Conservation (phyloP, 2,888 invertebrate genomes). For the Netelia virgata region DNA sequence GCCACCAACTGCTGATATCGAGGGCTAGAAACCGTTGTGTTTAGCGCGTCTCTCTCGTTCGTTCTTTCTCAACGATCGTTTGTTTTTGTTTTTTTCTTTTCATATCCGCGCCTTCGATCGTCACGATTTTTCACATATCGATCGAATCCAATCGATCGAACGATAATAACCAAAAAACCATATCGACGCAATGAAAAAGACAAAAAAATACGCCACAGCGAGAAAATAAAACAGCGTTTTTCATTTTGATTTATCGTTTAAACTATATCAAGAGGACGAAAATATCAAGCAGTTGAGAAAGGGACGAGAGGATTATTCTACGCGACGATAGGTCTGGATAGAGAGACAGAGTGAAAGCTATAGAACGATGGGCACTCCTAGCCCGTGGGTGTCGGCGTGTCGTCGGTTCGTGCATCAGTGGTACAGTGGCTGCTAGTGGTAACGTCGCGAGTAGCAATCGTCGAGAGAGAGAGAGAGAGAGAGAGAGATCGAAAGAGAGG, state of each 20-base stretch:
- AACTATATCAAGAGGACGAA: not conserved
- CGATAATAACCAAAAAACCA: not conserved
- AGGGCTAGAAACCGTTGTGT: slow-evolving; percentile 32
- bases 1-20: slow-evolving; percentile 49
- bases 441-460: slow-evolving; percentile 44
- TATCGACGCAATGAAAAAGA: slow-evolving; percentile 21
- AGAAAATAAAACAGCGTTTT: not conserved
- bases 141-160: not conserved
- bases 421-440: slow-evolving; percentile 65
- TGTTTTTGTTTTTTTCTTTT: not conserved
- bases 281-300: not conserved
- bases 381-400: slow-evolving; percentile 65
- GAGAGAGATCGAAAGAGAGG: slow-evolving; percentile 47
- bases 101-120: not conserved
- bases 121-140: not conserved
- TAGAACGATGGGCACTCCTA: slow-evolving; percentile 67
- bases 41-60: slow-evolving; percentile 39
- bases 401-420: slow-evolving; percentile 49
- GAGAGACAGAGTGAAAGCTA: slow-evolving; percentile 36
- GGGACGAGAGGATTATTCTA: slow-evolving; percentile 10
- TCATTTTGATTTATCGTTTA: slow-evolving; percentile 23
- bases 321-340: not conserved
- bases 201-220: too few relatives aligned
- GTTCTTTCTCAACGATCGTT: slow-evolving; percentile 26
- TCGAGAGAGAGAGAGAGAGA: slow-evolving; percentile 38